Evolutionary conservation across 2,888 invertebrate genomes (phyloP).

Genomic region (Diaprepes abbreviatus): DNA sequence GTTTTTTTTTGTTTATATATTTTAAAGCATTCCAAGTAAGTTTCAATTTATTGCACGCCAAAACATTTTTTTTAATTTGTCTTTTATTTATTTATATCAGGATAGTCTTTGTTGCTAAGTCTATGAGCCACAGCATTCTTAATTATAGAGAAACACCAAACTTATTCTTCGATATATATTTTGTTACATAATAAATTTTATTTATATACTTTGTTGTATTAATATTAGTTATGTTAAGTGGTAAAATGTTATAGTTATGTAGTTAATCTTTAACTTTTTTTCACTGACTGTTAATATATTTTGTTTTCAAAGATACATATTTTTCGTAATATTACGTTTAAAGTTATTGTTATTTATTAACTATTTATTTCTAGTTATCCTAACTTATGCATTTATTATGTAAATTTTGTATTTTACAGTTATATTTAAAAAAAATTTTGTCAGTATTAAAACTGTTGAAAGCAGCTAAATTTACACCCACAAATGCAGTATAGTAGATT

Average conservation of each 20-base stretch:
- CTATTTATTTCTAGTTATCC: constrained; percentile 30
- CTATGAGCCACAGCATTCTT: constrained; percentile 2
- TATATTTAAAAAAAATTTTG: not conserved
- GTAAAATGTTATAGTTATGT: constrained; percentile 11
- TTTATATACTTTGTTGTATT: constrained; percentile 32
- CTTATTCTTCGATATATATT: constrained; percentile 22
- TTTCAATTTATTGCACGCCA: not conserved
- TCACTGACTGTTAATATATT: constrained; percentile 34
- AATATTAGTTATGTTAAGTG: constrained; percentile 24
- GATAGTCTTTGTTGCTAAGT: constrained; percentile 2
- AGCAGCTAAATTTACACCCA: constrained; percentile 14
- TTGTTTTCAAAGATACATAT: constrained; percentile 27
- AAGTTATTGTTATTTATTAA: constrained; percentile 35
- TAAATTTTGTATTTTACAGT: constrained; percentile 23
- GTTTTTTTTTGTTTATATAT: not conserved
- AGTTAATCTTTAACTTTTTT: constrained; percentile 23
- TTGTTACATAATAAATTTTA: constrained; percentile 29
- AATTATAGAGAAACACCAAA: constrained; percentile 28
- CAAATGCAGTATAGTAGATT: not conserved
- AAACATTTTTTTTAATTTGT: not conserved
- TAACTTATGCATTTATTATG: constrained; percentile 36
- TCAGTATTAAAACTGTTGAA: constrained; percentile 40
- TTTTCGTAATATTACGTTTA: constrained; percentile 30
- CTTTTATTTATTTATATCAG: not conserved
- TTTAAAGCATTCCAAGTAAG: constrained; percentile 5